These are phyloP conservation scores for Smithornis capensis DNA, from an alignment of 2,113 vertebrate genomes.

Conservation along the genomic window DNA sequence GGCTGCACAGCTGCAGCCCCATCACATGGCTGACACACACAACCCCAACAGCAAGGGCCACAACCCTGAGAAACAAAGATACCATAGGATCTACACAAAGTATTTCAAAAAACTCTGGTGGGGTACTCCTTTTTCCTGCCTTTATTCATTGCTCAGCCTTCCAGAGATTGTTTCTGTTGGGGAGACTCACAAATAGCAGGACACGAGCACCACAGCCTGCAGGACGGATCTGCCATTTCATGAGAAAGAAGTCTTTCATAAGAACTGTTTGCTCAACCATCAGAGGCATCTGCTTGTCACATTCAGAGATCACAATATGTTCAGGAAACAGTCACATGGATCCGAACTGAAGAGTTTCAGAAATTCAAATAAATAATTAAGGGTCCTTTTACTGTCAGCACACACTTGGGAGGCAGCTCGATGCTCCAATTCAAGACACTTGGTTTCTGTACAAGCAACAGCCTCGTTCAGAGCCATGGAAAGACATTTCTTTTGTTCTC, in stretches of 20 bases:
- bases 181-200: not conserved
- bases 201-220: not conserved
- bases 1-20: not conserved
- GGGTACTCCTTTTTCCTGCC: not conserved
- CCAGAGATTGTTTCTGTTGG: not conserved
- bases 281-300: constrained; percentile 57
- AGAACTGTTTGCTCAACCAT: not conserved
- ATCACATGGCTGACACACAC: not conserved
- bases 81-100: not conserved
- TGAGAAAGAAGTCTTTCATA: constrained; percentile 35
- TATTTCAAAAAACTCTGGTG: not conserved
- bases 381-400: not conserved
- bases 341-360: not conserved
- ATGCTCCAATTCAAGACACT: not conserved
- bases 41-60: not conserved
- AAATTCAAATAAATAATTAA: constrained; percentile 11
- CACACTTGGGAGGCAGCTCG: not conserved
- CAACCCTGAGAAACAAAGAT: not conserved
- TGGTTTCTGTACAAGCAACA: not conserved
- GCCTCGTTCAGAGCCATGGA: not conserved
- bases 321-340: constrained; percentile 44
- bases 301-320: not conserved
- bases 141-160: not conserved
- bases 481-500: constrained; percentile 52
- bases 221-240: constrained; percentile 19